These are phyloP conservation scores for Phengaris arion DNA, from an alignment of 2,888 invertebrate genomes.

Conservation along the genomic window DNA sequence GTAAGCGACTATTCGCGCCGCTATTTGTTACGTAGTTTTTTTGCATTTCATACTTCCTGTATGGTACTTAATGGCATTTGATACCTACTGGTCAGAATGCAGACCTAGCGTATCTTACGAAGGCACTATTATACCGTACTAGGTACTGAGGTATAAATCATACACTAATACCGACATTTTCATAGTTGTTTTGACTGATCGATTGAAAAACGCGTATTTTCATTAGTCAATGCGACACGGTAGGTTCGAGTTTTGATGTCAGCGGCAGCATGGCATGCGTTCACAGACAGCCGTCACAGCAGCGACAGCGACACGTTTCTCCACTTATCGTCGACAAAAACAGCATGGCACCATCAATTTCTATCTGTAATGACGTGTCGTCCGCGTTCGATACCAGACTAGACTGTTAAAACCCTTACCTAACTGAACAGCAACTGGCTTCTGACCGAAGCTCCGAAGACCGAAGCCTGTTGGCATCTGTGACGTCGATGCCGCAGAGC, in stretches of 20 bases:
- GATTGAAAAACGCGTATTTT: background rate
- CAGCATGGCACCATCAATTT: background rate
- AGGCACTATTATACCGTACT: too few species aligned
- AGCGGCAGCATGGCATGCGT: too few species aligned
- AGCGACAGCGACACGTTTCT: conserved; percentile 4
- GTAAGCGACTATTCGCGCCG: conserved; percentile 16
- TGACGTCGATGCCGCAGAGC: too few species aligned
- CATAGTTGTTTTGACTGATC: too few species aligned
- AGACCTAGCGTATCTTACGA: too few species aligned
- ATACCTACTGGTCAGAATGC: background rate
- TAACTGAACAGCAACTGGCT: too few species aligned
- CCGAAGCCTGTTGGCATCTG: too few species aligned
- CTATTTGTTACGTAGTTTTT: background rate
- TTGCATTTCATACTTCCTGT: background rate
- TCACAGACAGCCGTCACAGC: background rate
- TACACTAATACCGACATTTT: too few species aligned
- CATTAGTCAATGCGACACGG: background rate
- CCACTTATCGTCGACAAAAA: background rate
- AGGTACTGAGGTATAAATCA: too few species aligned
- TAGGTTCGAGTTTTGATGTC: too few species aligned
- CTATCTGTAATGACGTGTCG: background rate
- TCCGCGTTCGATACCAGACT: background rate
- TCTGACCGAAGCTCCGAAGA: too few species aligned
- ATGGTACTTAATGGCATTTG: background rate
- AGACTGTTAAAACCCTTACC: background rate